phyloP scores from a whole-genome alignment of 2,113 vertebrate genomes.

The Cebus imitator region DNA sequence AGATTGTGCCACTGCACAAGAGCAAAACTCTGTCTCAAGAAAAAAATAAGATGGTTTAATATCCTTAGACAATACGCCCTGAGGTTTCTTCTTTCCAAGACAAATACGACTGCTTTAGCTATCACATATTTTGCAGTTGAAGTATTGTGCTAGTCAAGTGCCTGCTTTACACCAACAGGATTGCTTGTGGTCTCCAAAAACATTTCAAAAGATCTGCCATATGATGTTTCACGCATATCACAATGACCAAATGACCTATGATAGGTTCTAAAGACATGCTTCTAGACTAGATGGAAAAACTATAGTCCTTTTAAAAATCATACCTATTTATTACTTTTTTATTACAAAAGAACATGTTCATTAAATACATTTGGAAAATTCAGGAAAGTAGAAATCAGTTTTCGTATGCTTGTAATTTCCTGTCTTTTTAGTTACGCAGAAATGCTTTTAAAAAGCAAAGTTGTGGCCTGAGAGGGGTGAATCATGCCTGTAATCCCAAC shows the following conservation, averaged over 20 bases:
- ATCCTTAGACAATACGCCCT: not conserved
- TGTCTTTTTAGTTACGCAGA: not conserved
- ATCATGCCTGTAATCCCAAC: not conserved
- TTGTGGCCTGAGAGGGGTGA: not conserved
- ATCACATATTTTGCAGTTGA: not conserved
- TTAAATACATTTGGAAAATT: conserved; percentile 19
- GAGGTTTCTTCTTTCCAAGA: not conserved
- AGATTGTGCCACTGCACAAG: too few relatives aligned
- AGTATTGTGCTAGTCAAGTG: not conserved
- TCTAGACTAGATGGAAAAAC: not conserved
- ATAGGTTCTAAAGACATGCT: not conserved
- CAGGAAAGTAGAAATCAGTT: not conserved
- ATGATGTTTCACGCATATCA: not conserved
- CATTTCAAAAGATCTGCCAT: not conserved
- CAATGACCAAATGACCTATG: not conserved
- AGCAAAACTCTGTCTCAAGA: too few relatives aligned
- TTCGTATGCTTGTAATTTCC: not conserved
- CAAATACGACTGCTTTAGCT: not conserved
- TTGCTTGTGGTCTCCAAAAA: not conserved
- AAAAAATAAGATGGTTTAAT: not conserved
- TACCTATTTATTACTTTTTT: not conserved
- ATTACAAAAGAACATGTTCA: not conserved
- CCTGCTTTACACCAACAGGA: not conserved
- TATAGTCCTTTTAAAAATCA: not conserved
- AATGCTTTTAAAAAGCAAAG: not conserved